Evolutionary conservation across 1,140 invertebrate genomes (phyloP).

Genomic region (Streblospio benedicti): DNA sequence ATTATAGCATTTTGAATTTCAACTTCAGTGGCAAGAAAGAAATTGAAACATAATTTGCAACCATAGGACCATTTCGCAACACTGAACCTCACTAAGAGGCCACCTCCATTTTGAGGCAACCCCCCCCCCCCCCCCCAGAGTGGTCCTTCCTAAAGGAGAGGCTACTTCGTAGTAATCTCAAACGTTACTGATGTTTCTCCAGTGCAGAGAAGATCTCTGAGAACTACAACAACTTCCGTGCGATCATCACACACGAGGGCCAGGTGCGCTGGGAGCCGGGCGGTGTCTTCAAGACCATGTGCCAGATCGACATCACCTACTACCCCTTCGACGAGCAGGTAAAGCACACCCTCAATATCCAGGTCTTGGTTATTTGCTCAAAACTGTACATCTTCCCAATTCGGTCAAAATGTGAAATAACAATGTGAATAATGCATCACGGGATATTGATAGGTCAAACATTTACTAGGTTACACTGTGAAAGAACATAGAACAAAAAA

Average conservation of each 20-base stretch:
- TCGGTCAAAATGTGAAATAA: neutral
- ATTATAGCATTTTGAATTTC: no score
- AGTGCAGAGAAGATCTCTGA: constrained; percentile 10
- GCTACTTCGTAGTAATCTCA: no score
- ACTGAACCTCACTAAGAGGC: no score
- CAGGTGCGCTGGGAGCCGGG: constrained; percentile 10
- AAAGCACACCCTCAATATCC: neutral
- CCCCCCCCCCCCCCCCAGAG: no score
- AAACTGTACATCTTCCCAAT: neutral
- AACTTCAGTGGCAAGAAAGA: no score
- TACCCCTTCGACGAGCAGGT: constrained; percentile 21
- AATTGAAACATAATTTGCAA: no score
- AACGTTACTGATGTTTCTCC: no score
- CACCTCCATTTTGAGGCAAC: no score
- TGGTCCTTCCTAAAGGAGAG: no score
- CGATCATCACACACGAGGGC: neutral
- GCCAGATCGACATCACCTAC: constrained; percentile 47
- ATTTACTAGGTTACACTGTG: neutral
- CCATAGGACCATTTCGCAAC: no score
- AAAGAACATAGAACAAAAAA: neutral
- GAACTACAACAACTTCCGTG: constrained; percentile 7
- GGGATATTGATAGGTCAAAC: no score
- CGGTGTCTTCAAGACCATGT: constrained; percentile 11
- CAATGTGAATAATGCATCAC: no score
- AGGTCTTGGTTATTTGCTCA: neutral